These are phyloP conservation scores for Cynopterus sphinx DNA, from an alignment of 2,797 vertebrate genomes.

Conservation along the genomic window DNA sequence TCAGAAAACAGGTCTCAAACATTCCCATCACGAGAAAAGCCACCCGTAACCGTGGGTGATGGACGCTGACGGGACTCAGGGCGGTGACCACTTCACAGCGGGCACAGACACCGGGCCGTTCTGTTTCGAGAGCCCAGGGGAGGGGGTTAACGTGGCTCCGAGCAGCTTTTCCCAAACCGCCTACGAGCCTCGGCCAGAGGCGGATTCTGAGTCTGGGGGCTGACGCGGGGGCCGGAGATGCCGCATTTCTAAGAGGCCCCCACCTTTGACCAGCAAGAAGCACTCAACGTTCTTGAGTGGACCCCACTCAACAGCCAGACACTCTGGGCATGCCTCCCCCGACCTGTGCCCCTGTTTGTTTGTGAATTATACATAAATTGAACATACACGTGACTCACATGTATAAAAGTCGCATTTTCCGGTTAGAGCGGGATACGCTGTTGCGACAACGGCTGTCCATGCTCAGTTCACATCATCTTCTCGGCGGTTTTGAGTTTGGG, in stretches of 20 bases:
- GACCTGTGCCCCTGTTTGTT: background rate
- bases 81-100: background rate
- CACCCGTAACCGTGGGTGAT: background rate
- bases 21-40: background rate
- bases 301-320: background rate
- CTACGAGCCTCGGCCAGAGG: background rate
- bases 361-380: background rate
- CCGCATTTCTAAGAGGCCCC: background rate
- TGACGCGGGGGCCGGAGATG: background rate
- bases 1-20: background rate
- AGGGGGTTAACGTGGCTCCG: background rate
- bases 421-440: background rate
- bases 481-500: background rate
- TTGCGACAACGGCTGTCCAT: background rate
- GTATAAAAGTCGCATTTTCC: background rate
- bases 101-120: background rate
- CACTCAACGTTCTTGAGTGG: background rate
- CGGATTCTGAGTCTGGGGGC: background rate
- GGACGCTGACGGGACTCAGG: background rate
- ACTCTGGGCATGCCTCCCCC: background rate
- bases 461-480: background rate
- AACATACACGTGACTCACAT: background rate
- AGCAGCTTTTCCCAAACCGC: background rate
- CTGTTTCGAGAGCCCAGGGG: background rate
- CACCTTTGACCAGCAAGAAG: background rate